Conservation (phyloP, 2,113 vertebrate species). For the Paedocypris sp. region DNA sequence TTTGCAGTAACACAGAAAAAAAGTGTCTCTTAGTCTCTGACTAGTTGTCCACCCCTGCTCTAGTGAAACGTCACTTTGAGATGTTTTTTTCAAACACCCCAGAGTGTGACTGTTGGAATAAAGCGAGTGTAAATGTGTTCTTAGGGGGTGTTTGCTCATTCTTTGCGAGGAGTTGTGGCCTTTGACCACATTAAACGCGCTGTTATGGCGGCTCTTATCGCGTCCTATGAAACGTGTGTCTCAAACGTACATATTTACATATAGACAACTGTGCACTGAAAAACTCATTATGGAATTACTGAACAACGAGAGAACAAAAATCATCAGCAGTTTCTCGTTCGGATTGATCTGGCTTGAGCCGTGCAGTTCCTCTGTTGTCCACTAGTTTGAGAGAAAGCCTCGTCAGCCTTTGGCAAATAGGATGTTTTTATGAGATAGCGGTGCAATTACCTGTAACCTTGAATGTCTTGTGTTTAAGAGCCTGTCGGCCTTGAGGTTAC, state of each 20-base stretch:
- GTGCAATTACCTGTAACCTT: conserved; percentile 71
- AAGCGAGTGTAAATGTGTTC: too few species aligned
- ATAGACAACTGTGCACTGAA: conserved; percentile 17
- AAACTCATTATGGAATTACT: background rate
- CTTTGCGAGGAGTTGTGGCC: conserved; percentile 42
- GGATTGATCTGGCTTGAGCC: too few species aligned
- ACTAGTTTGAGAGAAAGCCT: background rate
- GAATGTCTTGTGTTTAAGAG: conserved; percentile 67
- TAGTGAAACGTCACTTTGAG: too few species aligned
- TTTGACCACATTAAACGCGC: conserved; percentile 65
- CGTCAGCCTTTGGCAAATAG: conserved; percentile 57
- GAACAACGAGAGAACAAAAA: background rate
- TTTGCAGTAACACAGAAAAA: too few species aligned
- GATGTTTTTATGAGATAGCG: conserved; percentile 50
- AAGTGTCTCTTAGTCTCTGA: too few species aligned
- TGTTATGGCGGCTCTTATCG: conserved; percentile 55
- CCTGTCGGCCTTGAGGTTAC: conserved; percentile 71
- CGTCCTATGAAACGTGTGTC: conserved; percentile 59
- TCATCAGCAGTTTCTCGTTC: too few species aligned
- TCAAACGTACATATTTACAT: conserved; percentile 38
- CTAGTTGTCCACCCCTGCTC: too few species aligned
- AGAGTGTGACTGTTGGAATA: too few species aligned
- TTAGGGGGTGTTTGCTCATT: conserved; percentile 22
- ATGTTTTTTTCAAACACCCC: too few species aligned
- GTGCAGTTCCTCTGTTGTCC: background rate